These are phyloP conservation scores for Tipula confusa DNA, from an alignment of 2,888 invertebrate species.

Conservation along the genomic window DNA sequence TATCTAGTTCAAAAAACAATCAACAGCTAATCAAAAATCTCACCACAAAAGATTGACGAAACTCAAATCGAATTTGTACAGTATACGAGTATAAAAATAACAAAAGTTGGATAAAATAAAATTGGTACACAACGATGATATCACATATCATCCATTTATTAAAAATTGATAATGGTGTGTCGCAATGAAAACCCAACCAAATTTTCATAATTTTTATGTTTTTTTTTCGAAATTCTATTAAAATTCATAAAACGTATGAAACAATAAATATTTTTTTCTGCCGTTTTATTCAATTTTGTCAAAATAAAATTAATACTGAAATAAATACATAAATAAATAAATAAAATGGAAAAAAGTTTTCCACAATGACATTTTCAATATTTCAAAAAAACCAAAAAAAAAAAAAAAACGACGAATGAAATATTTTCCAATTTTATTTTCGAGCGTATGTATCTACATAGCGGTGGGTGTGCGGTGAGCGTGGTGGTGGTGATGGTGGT, in stretches of 20 bases:
- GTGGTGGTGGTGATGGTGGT: not conserved
- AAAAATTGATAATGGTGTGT: not conserved
- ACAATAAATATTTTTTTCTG: conserved; percentile 5
- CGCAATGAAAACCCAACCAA: not conserved
- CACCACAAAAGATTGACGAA: not conserved
- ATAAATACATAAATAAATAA: not conserved
- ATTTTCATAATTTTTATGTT: not conserved
- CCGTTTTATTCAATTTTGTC: not conserved
- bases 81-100: not conserved
- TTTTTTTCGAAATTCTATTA: not conserved
- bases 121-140: not conserved
- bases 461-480: not conserved
- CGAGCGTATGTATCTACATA: not conserved
- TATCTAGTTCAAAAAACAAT: too few species aligned
- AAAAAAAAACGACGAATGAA: not conserved
- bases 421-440: not conserved
- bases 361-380: conserved; percentile 14
- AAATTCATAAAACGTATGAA: conserved; percentile 20
- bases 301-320: conserved; percentile 20
- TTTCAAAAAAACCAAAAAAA: not conserved
- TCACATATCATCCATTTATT: conserved; percentile 20
- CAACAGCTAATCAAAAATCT: conserved; percentile 1
- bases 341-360: not conserved
- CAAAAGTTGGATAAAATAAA: not conserved
- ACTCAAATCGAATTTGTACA: not conserved